phyloP scores from a whole-genome alignment of 2,888 invertebrate genomes.

The Quadriops clusia region DNA sequence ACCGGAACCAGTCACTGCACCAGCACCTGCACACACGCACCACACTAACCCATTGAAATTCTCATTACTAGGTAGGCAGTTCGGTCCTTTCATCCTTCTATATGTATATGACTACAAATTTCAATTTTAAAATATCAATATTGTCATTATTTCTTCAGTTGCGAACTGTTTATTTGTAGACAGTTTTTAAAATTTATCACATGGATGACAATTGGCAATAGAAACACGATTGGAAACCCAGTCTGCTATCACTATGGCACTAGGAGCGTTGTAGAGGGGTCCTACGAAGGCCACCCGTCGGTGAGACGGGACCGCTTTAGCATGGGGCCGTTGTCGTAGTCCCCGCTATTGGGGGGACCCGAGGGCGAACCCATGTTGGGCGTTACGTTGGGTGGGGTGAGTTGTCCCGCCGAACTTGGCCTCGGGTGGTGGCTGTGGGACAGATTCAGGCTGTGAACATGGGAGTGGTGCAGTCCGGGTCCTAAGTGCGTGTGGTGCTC shows the following conservation, averaged over 20 bases:
- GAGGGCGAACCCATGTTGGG: slow-evolving; percentile 62
- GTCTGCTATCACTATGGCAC: slow-evolving; percentile 37
- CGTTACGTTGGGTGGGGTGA: slow-evolving; percentile 61
- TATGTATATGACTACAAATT: no score
- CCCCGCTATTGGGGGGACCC: slow-evolving; percentile 37
- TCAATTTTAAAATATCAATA: no score
- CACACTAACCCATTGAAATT: no score
- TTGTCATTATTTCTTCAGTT: no score
- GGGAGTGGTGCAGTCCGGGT: slow-evolving; percentile 33
- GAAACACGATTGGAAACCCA: slow-evolving; percentile 30
- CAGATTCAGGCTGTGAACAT: slow-evolving; percentile 44
- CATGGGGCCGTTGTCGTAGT: slow-evolving; percentile 53
- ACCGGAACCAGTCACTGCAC: no score
- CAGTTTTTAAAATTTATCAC: slow-evolving; percentile 37
- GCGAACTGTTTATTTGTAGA: no score
- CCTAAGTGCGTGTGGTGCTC: slow-evolving; percentile 50
- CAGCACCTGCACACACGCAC: no score
- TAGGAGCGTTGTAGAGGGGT: slow-evolving; percentile 26
- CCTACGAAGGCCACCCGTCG: slow-evolving; percentile 88
- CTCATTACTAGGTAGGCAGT: no score
- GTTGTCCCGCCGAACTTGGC: slow-evolving; percentile 47
- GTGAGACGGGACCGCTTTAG: slow-evolving; percentile 79
- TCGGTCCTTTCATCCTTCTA: no score
- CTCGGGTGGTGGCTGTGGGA: slow-evolving; percentile 38
- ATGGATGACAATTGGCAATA: slow-evolving; percentile 38